Base-by-base conservation (phyloP, 2,797 vertebrate species). In the Diplodus sargus region DNA sequence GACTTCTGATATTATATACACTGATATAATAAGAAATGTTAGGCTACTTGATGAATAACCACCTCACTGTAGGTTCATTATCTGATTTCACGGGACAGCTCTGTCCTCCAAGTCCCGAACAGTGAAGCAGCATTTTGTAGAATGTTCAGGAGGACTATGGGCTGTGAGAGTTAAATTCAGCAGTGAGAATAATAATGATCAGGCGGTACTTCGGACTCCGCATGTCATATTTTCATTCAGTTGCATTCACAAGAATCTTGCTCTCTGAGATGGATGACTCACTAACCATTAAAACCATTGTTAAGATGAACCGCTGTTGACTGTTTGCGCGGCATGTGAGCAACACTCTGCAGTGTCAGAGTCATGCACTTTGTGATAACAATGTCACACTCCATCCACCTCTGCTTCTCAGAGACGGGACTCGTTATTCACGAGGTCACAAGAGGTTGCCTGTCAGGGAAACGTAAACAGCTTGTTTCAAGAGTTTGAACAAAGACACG, bases 381-480 rank as follows among this genome's bases (percentile, higher is more conserved):
- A 28, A 56, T 56, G 15, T 28, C 23, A 56, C 23, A 56, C 53
- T 28, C 16, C 4, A 43, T 16, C 8, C 64, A 23, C 30, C 47
- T 48, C 17, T 48, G 47, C 16, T 48, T 48, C 47, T 17, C 5
- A 8, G 16, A 48, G 47, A 12, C n/a, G 4, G 14, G 34, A 13
- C n/a, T 56, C 22, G 56, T 68, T 68, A 68, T 22, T 54, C 39
- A 45, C 34, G 45, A 54, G 34, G 52, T 68, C 22, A 3, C 20
- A 0, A 39, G 34, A 54, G n/a, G 65, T 22, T 1, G n/a, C 11
- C 4, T 13, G 14, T 14, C 45, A 15, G 45, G 3, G 17, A 49
- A 20, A 14, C 9, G 62, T 30, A 18, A 64, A 23, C 59, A 23
- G n/a, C n/a, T 16, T 23, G 45, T 49, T 49, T 34, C 20, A 64